Evolutionary conservation across 2,888 invertebrate genomes (phyloP).

Genomic region (Leptinotarsa juncta): DNA sequence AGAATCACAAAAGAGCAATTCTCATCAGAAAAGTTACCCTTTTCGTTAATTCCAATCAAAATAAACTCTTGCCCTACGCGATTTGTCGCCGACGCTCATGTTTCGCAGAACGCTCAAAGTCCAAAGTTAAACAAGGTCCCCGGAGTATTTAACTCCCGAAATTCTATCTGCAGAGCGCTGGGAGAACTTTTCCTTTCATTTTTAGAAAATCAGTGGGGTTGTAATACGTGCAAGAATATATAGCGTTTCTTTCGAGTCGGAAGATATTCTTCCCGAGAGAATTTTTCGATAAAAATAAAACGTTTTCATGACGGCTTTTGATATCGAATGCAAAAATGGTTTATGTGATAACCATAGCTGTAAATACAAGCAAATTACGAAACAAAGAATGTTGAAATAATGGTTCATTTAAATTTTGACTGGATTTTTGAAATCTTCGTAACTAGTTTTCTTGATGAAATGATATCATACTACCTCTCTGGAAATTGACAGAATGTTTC

Average conservation of each 20-base stretch:
- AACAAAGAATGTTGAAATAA: too few relatives aligned
- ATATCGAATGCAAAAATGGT: background rate
- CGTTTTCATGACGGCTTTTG: background rate
- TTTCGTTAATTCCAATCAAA: slow-evolving; percentile 1
- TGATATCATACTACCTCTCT: too few relatives aligned
- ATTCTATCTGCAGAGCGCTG: slow-evolving; percentile 32
- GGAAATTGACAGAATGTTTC: too few relatives aligned
- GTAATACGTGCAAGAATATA: slow-evolving; percentile 19
- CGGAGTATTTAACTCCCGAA: slow-evolving; percentile 32
- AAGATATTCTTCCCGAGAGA: background rate
- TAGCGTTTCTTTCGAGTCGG: background rate
- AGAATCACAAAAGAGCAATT: background rate
- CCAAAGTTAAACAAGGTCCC: slow-evolving; percentile 30
- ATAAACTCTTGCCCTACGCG: background rate
- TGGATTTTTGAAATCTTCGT: too few relatives aligned
- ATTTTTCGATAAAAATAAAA: background rate
- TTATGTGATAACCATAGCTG: too few relatives aligned
- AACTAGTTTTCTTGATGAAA: too few relatives aligned
- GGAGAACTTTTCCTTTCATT: slow-evolving; percentile 33
- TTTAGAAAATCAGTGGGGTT: slow-evolving; percentile 31
- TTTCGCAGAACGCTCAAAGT: background rate
- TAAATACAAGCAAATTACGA: too few relatives aligned
- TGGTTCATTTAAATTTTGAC: too few relatives aligned
- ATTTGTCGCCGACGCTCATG: slow-evolving; percentile 13
- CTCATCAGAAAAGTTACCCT: background rate